Base-by-base conservation (phyloP, 2,113 vertebrate species). In the Origma solitaria region DNA sequence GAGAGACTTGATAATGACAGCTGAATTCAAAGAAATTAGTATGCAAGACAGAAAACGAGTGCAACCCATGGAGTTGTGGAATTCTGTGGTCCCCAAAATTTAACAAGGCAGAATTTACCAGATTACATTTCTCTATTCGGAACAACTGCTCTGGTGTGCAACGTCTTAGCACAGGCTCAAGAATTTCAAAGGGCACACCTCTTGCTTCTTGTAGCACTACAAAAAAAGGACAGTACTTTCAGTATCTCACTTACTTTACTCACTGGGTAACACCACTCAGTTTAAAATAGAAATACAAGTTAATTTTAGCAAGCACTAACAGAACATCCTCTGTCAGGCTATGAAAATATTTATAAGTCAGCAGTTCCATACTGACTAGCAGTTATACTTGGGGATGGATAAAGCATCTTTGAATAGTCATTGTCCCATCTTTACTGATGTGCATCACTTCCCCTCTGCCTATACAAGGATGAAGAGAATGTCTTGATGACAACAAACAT, bases 161-260 rank as follows among this genome's bases (percentile, higher is more conserved):
- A 75, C 97, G 97, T 88, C 98, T 97, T 97, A 99, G 93, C 78
- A 99, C 99, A 11, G 99, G 99, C 93, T 99, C 98, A 38, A 99
- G 97, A 94, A 99, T 98, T 89, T 99, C 98, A 98, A 99, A 99
- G 2, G 99, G 98, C 68, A 99, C 98, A n/a, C 98, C 98, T 33
- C 98, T 98, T 58, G 98, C 98, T 96, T 99, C 98, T 96, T 98
- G 98, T 14, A 99, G 98, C 24, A 97, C 99, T 99, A 97, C 49
- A 93, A 92, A 88, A 88, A 84, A 40, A 96, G 40, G 64, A 96
- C 57, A 94, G 50, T 14, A 45, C 9, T 93, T 94, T 94, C 37
- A 95, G 22, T 28, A 79, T 54, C n/a, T 54, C 25, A 25, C 33
- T 62, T 73, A 23, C 60, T 93, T 90, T 37, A 71, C 47, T 78